Evolutionary conservation across 1,140 invertebrate genomes (phyloP), one percentile per base, ranked within the genome.

Genomic region (Microplitis mediator): DNA sequence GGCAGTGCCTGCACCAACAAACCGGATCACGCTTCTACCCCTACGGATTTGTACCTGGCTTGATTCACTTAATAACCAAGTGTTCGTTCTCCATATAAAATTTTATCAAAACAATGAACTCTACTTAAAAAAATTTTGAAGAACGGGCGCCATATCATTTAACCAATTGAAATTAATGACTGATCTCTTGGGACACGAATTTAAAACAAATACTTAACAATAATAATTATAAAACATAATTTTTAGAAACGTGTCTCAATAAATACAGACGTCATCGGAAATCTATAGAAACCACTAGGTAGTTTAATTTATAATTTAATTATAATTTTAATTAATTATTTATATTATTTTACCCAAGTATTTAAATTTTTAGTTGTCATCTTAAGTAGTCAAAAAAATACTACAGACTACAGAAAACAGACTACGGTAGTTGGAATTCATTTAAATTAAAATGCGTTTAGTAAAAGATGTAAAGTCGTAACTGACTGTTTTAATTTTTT

Each of bases 1-100:
- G 92, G 91, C 73, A 92, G 91, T 82, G 91, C 91, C 56, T 92
- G 91, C 81, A 89, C 90, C 8, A 92, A 45, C 39, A 45, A 92
- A 80, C 88, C 89, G 14, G 90, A 91, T 78, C 86, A 88, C 74
- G 84, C 86, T 71, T 86, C 85, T 75, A 87, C 85, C 36, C 79
- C 84, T 71, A 88, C 88, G 75, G 88, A 89, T 73, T 80, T 89
- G 51, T 89, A 89, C 77, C 77, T 90, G 69, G 85, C 80, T 74
- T 87, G 77, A 85, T 69, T 80, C 69, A 76, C 72, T 72, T 58
- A 71, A 56, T 1, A 36, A 64, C 54, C 50, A 36, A 45, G 62
- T n/a, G 45, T 34, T 50, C 60, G 45, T 35, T 58, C 50, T 23
- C 16, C 61, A 23, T 23, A 23, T 23, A 23, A 23, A 23, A 23